Evolutionary conservation across 2,888 invertebrate species (phyloP), one percentile per base, ranked within the genome.

Genomic region (Lottia gigantea): DNA sequence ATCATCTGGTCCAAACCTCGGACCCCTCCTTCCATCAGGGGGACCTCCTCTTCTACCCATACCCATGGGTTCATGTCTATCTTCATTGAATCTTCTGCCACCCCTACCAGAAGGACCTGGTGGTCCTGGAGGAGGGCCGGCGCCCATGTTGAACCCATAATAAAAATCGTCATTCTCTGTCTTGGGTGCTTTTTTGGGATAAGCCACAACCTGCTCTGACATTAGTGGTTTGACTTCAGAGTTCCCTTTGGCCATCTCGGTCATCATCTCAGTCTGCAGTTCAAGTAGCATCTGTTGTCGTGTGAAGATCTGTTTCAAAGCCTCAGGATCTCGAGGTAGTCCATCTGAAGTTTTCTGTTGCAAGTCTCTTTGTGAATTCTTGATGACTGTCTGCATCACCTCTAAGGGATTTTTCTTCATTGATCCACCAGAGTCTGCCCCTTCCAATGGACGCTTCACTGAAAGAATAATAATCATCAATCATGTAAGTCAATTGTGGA

Each of bases 361-460:
- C 11, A 55, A 12, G 55, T 55, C 55, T 23, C 23, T 55, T 23
- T 55, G 55, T 12, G 55, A 55, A 23, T 55, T 55, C 55, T 55
- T 55, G 55, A 55, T 55, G 19, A 55, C 55, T 23, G 23, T 55
- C 23, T 55, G 55, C 55, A 55, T 55, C 55, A 55, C 55, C 23
- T 55, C 55, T 19, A 55, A 55, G 11, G 55, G 55, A 14, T 55
- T 55, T 55, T 55, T 55, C 55, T 55, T 55, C 23, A 19, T 15
- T 55, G 19, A 8, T 3, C 23, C 19, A 23, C 23, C 19, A 2
- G 55, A 19, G 23, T 19, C 19, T 8, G 11, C 55, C 19, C 23
- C 55, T 23, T 55, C 55, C 23, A 55, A 14, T 55, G 23, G 19
- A 23, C 55, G 19, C 23, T 55, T 55, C 19, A 23, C 55, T 55